Percentiles rank a stretch among this genome's conserved stretches.
Conservation (phyloP, 1,140 invertebrate species). For the Musca domestica region DNA sequence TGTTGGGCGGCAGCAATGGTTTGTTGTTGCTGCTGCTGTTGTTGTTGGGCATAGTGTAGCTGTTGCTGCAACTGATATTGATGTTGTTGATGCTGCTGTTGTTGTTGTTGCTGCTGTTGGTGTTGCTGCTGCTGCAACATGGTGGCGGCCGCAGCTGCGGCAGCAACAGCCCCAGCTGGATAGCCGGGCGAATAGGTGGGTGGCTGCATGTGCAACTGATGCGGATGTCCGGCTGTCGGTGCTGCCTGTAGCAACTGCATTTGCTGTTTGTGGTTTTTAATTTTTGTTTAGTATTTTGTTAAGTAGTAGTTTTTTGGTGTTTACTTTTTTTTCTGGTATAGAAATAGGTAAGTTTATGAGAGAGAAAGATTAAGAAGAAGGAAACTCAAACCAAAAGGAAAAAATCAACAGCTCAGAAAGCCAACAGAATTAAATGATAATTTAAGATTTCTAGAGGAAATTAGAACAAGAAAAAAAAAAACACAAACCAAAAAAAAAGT, state of each 20-base stretch:
- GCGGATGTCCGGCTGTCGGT: slow-evolving; percentile 46
- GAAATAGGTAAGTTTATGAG: not conserved
- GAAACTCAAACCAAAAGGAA: not conserved
- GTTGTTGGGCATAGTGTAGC: slow-evolving; percentile 36
- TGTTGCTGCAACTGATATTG: slow-evolving; percentile 37
- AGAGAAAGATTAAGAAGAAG: not conserved
- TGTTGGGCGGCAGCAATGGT: slow-evolving; percentile 30
- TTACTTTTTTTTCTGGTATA: not conserved
- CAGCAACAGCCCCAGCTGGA: slow-evolving; percentile 45
- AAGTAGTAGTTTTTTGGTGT: slow-evolving; percentile 7
- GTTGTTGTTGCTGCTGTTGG: slow-evolving; percentile 23
- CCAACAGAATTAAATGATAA: not conserved
- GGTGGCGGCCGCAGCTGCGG: slow-evolving; percentile 45
- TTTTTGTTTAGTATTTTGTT: slow-evolving; percentile 24
- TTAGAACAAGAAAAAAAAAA: not conserved
- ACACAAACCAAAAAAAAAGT: too few species aligned
- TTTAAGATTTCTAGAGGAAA: not conserved
- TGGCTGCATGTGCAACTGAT: slow-evolving; percentile 45
- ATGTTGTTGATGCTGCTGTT: slow-evolving; percentile 33
- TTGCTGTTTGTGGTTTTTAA: slow-evolving; percentile 45
- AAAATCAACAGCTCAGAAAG: not conserved
- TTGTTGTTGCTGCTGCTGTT: slow-evolving; percentile 28
- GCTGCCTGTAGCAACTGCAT: slow-evolving; percentile 53
- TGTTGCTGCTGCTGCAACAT: slow-evolving; percentile 30
- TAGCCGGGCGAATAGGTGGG: slow-evolving; percentile 46